These are phyloP conservation scores for Eilema caniola DNA, from an alignment of 2,888 invertebrate genomes.

Conservation along the genomic window DNA sequence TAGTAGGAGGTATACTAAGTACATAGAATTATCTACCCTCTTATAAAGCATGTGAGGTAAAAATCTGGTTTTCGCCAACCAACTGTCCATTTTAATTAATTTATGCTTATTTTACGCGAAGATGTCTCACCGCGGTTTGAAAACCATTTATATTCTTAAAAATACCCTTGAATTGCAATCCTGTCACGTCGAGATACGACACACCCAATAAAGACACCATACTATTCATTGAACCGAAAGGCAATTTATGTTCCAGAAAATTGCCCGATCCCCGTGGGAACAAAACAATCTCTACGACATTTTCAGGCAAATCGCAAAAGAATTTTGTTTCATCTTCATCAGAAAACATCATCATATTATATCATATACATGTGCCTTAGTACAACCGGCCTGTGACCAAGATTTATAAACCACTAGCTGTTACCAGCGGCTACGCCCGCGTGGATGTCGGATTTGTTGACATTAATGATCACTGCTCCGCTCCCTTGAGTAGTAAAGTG, in stretches of 20 bases:
- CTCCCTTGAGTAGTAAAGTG: no score
- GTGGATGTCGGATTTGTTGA: no score
- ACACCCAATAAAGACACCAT: not conserved
- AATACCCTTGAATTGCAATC: not conserved
- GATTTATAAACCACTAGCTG: no score
- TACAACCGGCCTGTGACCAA: no score
- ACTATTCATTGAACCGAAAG: constrained; percentile 4
- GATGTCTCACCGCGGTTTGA: not conserved
- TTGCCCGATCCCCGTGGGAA: not conserved
- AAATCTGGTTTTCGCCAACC: no score
- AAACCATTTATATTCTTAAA: not conserved
- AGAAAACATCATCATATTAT: not conserved
- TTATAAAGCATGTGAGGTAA: no score
- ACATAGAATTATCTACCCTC: no score
- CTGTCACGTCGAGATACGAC: not conserved
- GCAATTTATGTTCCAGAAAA: constrained; percentile 1
- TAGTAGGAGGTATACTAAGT: no score
- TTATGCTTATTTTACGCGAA: not conserved
- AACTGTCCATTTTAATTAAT: not conserved
- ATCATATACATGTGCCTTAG: no score
- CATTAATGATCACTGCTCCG: no score
- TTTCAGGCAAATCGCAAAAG: constrained; percentile 4
- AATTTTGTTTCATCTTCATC: constrained; percentile 1
- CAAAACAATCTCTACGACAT: not conserved
- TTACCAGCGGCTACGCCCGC: no score